phyloP scores from a whole-genome alignment of 2,797 vertebrate genomes.

The Morelia viridis region DNA sequence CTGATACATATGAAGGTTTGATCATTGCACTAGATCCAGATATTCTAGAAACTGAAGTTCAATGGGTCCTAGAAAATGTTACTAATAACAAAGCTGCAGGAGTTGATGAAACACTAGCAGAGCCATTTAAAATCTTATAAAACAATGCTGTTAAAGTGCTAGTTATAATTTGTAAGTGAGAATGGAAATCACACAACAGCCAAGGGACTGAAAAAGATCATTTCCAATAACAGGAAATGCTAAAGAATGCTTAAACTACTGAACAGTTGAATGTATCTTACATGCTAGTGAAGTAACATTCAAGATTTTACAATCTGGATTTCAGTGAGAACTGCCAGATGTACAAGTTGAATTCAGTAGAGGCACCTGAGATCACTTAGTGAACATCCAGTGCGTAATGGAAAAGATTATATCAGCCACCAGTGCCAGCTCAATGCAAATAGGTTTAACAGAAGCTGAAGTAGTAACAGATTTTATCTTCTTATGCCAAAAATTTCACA shows the following conservation, averaged over 20 bases:
- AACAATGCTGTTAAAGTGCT: background rate
- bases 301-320: background rate
- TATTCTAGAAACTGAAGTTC: background rate
- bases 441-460: background rate
- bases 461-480: background rate
- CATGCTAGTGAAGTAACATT: background rate
- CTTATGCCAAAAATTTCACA: background rate
- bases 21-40: background rate
- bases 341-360: background rate
- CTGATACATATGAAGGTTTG: background rate
- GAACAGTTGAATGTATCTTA: background rate
- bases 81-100: background rate
- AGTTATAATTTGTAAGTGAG: background rate
- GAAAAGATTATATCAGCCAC: background rate
- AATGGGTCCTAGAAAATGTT: background rate
- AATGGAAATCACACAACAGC: background rate
- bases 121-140: background rate
- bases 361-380: background rate
- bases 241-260: background rate
- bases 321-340: background rate
- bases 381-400: background rate
- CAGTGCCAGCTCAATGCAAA: background rate
- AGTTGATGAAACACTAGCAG: background rate
- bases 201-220: background rate
- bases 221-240: background rate